Evolutionary conservation across 2,888 invertebrate genomes (phyloP), one percentile per base, ranked within the genome.

Genomic region (Cepaea hortensis): DNA sequence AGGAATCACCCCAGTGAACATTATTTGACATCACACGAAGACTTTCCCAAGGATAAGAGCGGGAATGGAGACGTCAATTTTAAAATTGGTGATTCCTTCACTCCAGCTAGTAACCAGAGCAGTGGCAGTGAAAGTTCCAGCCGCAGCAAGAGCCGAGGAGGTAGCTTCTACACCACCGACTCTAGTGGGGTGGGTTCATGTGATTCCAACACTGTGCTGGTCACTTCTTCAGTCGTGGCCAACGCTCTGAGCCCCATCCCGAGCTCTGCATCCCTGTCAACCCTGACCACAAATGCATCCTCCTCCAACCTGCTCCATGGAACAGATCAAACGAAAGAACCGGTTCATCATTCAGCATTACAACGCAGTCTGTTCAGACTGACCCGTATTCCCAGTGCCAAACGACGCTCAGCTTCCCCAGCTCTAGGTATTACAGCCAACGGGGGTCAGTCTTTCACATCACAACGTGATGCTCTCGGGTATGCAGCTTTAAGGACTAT

Each of bases 231-330:
- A 50, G 55, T 73, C 13, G 23, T 50, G 0, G 23, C 70, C 20
- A 80, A 68, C 23, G 97, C 81, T 9, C 95, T 98, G 55, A 98
- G 97, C 95, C 98, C 98, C 1, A 97, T 98, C 93, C 97, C 97
- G 46, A 98, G 97, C 94, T 96, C 97, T 89, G 97, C 91, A 97
- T 88, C 95, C 91, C 46, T 92, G 65, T 91, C 91, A 85, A 89
- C 89, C 2, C 86, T 91, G 6, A 89, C 87, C 55, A 62, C 88
- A 18, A 61, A 73, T 61, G 35, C 72, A 4, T 65, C 88, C 3
- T 77, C 84, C 61, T 83, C 88, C 61, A 73, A 65, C 15, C 70
- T 79, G 11, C 72, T 75, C 48, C 70, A 87, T 0, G 87, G 87
- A 6, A 84, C 77, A 46, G 73, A 90, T 91, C 90, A 94, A 90